Conservation (phyloP, 1,140 invertebrate species). For the Aradophagus sp. region DNA sequence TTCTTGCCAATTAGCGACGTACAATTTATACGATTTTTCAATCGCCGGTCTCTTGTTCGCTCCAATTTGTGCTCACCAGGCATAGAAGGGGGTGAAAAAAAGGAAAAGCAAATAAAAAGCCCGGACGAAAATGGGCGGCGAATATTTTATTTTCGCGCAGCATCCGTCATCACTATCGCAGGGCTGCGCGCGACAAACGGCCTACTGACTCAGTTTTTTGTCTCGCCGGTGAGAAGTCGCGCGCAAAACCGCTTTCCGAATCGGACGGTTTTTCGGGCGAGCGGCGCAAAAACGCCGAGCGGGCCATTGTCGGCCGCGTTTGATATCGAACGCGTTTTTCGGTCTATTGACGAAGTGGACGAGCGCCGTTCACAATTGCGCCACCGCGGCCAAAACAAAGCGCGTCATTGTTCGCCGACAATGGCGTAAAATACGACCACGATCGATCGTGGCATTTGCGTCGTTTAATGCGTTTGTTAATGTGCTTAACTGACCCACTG, state of each 20-base stretch:
- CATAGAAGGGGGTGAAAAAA: no score
- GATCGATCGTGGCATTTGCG: slow-evolving; percentile 60
- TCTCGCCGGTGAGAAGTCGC: no score
- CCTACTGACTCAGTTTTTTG: slow-evolving; percentile 24
- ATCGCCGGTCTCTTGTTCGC: no score
- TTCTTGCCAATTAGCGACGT: no score
- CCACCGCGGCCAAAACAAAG: slow-evolving; percentile 67
- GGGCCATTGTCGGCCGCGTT: slow-evolving; percentile 41
- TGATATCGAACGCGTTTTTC: slow-evolving; percentile 51
- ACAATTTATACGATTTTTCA: no score
- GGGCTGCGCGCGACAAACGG: slow-evolving; percentile 10
- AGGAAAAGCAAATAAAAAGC: no score
- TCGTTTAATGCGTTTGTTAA: slow-evolving; percentile 51
- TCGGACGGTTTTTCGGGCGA: no score
- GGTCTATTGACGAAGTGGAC: slow-evolving; percentile 56
- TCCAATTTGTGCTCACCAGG: no score
- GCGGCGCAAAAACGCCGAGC: slow-evolving; percentile 27
- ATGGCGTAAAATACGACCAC: slow-evolving; percentile 67
- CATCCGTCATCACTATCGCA: no score
- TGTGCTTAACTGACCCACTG: slow-evolving; percentile 48
- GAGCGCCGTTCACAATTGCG: slow-evolving; percentile 65
- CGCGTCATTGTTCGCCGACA: slow-evolving; percentile 71
- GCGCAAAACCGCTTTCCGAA: no score
- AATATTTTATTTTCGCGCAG: no score
- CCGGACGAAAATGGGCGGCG: no score